Conservation (phyloP, 2,888 invertebrate genomes). For the Polydrusus pterygomalis region DNA sequence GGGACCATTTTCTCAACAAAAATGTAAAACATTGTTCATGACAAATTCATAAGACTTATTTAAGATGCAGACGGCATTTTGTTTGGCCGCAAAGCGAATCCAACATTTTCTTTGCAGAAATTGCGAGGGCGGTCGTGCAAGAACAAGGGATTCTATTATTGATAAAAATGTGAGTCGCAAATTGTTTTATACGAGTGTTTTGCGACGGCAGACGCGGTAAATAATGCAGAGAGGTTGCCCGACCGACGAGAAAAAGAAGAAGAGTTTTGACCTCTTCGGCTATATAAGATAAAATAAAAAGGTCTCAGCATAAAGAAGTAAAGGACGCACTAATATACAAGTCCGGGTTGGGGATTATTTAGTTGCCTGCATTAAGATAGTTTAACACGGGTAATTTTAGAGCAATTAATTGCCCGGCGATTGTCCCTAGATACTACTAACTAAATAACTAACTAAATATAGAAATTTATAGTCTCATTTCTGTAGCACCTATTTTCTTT, state of each 20-base stretch:
- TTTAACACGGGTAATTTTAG: no score
- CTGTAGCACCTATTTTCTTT: no score
- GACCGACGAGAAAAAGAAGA: constrained; percentile 18
- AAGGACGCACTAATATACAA: no score
- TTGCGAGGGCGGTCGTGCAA: constrained; percentile 55
- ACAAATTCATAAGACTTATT: constrained; percentile 60
- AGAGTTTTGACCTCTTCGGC: constrained; percentile 11
- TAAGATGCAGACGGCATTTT: constrained; percentile 63
- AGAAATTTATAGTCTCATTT: no score
- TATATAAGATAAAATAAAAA: not conserved
- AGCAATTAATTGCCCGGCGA: no score
- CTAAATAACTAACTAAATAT: no score
- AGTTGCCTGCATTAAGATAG: no score
- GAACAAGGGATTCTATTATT: constrained; percentile 69
- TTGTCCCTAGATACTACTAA: no score
- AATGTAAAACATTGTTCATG: constrained; percentile 37
- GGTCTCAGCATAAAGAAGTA: no score
- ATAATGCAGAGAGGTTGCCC: constrained; percentile 65
- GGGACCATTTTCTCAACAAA: not conserved
- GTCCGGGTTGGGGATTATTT: no score
- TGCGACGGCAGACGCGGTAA: constrained; percentile 66
- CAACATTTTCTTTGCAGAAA: constrained; percentile 49
- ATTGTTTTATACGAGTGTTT: constrained; percentile 70
- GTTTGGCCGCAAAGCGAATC: constrained; percentile 44
- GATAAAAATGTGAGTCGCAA: constrained; percentile 71